phyloP scores from a whole-genome alignment of 2,888 invertebrate species.

The Drosophila aldrichi region DNA sequence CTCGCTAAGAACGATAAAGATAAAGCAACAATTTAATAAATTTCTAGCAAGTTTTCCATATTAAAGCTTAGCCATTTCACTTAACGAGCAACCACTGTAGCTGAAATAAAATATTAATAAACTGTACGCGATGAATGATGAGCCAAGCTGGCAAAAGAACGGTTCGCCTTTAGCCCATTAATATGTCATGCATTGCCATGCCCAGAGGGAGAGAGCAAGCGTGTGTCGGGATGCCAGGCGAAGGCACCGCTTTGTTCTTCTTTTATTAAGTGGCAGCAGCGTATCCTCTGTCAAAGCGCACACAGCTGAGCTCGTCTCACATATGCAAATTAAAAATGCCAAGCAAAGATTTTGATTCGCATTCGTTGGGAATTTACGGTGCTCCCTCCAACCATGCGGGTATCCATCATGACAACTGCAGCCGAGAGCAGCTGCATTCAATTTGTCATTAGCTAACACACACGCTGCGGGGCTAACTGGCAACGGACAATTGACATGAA shows the following conservation, averaged over 20 bases:
- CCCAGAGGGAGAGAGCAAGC: neutral
- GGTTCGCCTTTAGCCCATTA: slow-evolving; percentile 36
- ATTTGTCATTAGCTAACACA: slow-evolving; percentile 52
- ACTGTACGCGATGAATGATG: slow-evolving; percentile 37
- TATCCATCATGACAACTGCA: slow-evolving; percentile 43
- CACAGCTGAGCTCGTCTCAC: slow-evolving; percentile 22
- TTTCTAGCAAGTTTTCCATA: too few species aligned
- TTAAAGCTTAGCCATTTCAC: too few species aligned
- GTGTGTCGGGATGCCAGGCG: neutral
- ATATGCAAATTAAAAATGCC: slow-evolving; percentile 59
- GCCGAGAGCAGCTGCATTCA: slow-evolving; percentile 51
- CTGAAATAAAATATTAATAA: slow-evolving; percentile 43
- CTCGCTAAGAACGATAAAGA: neutral
- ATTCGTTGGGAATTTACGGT: neutral
- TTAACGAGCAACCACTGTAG: neutral
- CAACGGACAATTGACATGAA: slow-evolving; percentile 15
- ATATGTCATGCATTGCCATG: slow-evolving; percentile 34
- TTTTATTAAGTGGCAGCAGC: slow-evolving; percentile 61
- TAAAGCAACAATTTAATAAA: too few species aligned
- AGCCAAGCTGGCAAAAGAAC: slow-evolving; percentile 5
- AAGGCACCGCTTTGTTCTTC: slow-evolving; percentile 46
- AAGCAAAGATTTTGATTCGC: slow-evolving; percentile 20
- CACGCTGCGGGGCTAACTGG: neutral
- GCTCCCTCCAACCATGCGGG: slow-evolving; percentile 2
- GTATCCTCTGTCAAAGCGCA: slow-evolving; percentile 37